Base-by-base conservation (phyloP, 2,113 vertebrate species). In the Nesoenas mayeri region DNA sequence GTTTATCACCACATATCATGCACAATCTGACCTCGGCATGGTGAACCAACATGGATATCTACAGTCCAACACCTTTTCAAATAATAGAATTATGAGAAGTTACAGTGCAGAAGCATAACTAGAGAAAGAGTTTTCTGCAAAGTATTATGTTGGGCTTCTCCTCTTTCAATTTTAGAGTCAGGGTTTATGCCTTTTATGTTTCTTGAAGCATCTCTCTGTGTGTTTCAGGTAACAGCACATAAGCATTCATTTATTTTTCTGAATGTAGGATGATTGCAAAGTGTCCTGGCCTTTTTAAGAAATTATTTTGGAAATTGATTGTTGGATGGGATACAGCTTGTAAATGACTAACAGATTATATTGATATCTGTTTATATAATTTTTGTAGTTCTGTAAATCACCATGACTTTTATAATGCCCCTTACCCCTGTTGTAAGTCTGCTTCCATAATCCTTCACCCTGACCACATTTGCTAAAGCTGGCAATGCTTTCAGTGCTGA, bases 1-100 rank as follows among this genome's bases (percentile, higher is more conserved):
- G 0, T 87, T 34, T 62, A 7, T 66, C 0, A 0, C n/a, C 2
- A 0, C 10, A 3, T 51, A 1, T 4, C 6, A 13, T 38, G 51
- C 34, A 42, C 21, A 47, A 26, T n/a, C 34, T 60, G 57, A 36
- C n/a, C 47, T 50, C 50, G 31, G 16, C 28, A 12, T 6, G 34
- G 48, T 17, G 85, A 75, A 21, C 29, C 22, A 26, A 25, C 18
- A 11, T 7, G 77, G 14, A n/a, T 44, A 28, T 62, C 47, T 51
- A 29, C 20, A 61, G 64, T 20, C 47, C 24, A 38, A 28, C 15
- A 44, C 4, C 26, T 65, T 53, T 75, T 13, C 6, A 31, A 34
- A 18, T 12, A 85, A 50, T 0, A 20, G 26, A 79, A 57, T 82
- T 57, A 54, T 48, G 26, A 67, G 40, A 75, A 72, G 71, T 53